Evolutionary conservation across 2,113 vertebrate genomes (phyloP).

Genomic region (Progne subis): DNA sequence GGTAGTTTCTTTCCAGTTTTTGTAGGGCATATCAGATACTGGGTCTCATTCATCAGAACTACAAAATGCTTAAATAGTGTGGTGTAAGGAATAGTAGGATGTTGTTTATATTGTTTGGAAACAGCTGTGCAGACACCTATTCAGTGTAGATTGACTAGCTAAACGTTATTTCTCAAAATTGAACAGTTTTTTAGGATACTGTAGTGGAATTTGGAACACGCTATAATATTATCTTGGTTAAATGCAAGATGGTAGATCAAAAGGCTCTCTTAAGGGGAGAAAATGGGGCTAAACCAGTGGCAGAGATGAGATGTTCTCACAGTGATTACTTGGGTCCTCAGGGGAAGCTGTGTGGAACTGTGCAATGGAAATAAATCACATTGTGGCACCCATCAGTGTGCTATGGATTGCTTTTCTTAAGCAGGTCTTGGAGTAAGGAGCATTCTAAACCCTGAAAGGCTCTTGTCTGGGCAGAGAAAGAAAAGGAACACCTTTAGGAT

Average conservation of each 20-base stretch:
- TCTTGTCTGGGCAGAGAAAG: constrained; percentile 19
- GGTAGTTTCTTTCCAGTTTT: background rate
- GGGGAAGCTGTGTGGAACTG: constrained; percentile 1
- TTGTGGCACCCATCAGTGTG: constrained; percentile 22
- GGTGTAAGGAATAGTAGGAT: background rate
- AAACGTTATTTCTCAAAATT: constrained; percentile 1
- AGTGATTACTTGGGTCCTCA: constrained; percentile 37
- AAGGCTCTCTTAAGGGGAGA: background rate
- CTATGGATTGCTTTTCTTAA: constrained; percentile 46
- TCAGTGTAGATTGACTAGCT: background rate
- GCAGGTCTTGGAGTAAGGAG: constrained; percentile 9
- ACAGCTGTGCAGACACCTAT: background rate
- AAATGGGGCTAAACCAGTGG: constrained; percentile 9
- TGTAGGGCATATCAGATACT: background rate
- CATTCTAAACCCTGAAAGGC: constrained; percentile 22
- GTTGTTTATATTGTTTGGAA: background rate
- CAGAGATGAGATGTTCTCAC: constrained; percentile 6
- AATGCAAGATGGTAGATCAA: constrained; percentile 14
- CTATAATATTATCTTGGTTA: background rate
- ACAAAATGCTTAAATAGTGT: background rate
- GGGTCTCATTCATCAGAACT: background rate
- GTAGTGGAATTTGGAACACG: fast-evolving
- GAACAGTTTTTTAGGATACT: background rate
- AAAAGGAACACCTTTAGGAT: constrained; percentile 3
- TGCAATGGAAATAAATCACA: constrained; percentile 56